These are phyloP conservation scores for silkworm (Bombyx mori) DNA, from an alignment of 1,140 invertebrate species.

Conservation along the genomic window DNA sequence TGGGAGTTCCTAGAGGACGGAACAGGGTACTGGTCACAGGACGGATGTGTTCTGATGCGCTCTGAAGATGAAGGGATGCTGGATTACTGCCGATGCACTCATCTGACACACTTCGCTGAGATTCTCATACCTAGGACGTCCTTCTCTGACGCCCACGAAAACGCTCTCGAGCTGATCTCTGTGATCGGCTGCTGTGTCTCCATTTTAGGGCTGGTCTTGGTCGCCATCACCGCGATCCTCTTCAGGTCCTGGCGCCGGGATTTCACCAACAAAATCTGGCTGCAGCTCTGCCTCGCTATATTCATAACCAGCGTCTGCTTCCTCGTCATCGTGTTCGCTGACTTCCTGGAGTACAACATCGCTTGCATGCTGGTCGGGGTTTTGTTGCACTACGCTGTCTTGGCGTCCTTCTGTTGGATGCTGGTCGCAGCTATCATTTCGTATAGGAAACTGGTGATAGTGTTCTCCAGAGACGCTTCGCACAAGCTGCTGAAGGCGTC, in stretches of 20 bases:
- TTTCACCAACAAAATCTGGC: conserved; percentile 68
- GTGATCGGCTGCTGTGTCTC: conserved; percentile 60
- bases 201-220: conserved; percentile 54
- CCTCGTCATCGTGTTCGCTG: conserved; percentile 40
- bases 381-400: conserved; percentile 58
- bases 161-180: conserved; percentile 48
- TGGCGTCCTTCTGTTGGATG: conserved; percentile 71
- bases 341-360: conserved; percentile 37
- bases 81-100: conserved; percentile 63
- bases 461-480: conserved; percentile 60
- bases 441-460: conserved; percentile 59
- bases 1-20: conserved; percentile 55
- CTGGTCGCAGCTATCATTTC: conserved; percentile 65
- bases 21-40: conserved; percentile 50
- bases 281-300: conserved; percentile 62
- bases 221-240: conserved; percentile 54
- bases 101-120: conserved; percentile 70
- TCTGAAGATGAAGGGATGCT: conserved; percentile 28
- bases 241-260: conserved; percentile 66
- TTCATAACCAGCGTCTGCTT: conserved; percentile 51
- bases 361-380: conserved; percentile 58
- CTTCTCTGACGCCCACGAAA: conserved; percentile 42
- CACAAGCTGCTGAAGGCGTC: conserved; percentile 63
- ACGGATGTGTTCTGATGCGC: conserved; percentile 52
- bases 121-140: conserved; percentile 44